phyloP scores from a whole-genome alignment of 2,797 vertebrate genomes.

The Carduelis carduelis region DNA sequence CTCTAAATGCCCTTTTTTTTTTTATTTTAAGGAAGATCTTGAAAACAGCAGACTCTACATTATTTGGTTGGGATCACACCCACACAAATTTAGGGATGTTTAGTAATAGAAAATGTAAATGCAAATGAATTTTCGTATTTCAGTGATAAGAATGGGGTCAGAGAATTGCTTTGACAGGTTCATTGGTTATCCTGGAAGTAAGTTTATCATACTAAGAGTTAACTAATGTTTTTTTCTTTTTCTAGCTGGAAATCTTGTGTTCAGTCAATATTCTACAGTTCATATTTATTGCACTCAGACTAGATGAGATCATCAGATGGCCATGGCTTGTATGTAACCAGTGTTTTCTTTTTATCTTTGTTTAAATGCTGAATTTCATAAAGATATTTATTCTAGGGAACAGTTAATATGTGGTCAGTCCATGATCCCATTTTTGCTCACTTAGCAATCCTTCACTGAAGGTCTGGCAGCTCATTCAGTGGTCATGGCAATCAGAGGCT shows the following conservation, averaged over 20 bases:
- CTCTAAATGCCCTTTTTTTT: background rate
- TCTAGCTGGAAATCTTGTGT: conserved; percentile 96
- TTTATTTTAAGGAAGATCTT: background rate
- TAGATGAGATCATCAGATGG: conserved; percentile 96
- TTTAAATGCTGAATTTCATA: background rate
- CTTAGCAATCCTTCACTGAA: background rate
- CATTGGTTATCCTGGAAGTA: background rate
- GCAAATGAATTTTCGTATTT: background rate
- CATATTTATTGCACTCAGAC: conserved; percentile 96
- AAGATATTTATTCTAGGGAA: background rate
- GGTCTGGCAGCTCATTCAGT: background rate
- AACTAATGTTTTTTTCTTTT: background rate
- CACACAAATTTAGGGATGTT: background rate
- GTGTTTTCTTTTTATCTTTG: background rate
- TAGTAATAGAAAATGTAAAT: background rate
- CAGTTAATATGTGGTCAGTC: background rate
- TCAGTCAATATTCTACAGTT: conserved; percentile 99
- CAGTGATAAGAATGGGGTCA: background rate
- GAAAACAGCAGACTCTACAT: background rate
- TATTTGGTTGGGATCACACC: background rate
- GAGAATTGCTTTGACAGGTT: background rate
- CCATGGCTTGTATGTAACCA: conserved; percentile 91
- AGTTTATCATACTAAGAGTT: background rate
- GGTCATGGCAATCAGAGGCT: background rate
- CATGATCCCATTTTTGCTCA: background rate